A percentile compares a stretch with the other conserved stretches of the same genome.
Conservation (phyloP, 2,888 invertebrate genomes). For the Coelinius sp. region DNA sequence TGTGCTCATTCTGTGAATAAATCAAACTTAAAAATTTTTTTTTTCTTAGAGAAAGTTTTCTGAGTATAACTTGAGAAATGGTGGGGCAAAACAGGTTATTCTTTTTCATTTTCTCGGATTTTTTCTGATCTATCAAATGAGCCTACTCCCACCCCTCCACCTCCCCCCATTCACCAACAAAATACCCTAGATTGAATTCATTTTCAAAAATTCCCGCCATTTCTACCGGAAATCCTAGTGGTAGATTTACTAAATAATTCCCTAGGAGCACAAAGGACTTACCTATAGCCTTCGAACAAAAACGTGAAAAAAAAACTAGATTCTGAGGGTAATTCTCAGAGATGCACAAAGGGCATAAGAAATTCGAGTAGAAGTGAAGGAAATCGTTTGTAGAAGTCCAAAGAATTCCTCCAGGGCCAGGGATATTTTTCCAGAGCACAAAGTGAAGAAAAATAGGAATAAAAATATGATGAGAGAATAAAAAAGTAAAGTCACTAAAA, state of each 20-base stretch:
- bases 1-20: too few relatives aligned
- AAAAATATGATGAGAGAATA: neutral
- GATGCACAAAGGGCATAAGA: neutral
- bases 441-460: neutral
- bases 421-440: neutral
- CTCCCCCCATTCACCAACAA: too few relatives aligned
- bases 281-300: neutral
- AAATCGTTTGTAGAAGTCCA: conserved; percentile 6
- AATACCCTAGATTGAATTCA: too few relatives aligned
- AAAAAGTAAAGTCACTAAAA: neutral
- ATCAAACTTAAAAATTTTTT: too few relatives aligned
- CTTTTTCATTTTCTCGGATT: too few relatives aligned
- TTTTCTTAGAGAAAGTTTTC: too few relatives aligned
- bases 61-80: too few relatives aligned
- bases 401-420: neutral
- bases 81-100: too few relatives aligned
- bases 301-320: neutral
- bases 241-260: neutral
- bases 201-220: too few relatives aligned
- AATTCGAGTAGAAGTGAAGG: neutral
- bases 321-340: neutral
- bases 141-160: too few relatives aligned
- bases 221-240: too few relatives aligned
- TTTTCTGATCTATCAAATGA: too few relatives aligned
- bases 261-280: neutral